These are phyloP conservation scores for Otolemur garnettii DNA, from an alignment of 2,113 vertebrate species.

Conservation along the genomic window DNA sequence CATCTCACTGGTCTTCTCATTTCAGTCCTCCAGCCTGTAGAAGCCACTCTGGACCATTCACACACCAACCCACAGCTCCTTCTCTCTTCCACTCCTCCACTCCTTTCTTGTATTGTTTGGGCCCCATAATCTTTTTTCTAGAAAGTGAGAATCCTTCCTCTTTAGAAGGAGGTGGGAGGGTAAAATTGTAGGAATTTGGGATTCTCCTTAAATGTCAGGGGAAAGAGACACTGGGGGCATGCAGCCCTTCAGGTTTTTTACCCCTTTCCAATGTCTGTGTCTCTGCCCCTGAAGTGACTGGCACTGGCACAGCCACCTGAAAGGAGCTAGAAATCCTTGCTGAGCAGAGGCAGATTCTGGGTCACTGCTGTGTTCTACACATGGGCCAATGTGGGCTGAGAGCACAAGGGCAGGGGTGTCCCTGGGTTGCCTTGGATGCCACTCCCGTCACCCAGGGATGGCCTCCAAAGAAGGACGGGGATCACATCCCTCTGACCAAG, in stretches of 20 bases:
- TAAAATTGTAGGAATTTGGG: neutral
- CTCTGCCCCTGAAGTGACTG: neutral
- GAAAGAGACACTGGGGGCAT: neutral
- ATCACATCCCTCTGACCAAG: neutral
- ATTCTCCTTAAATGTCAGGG: neutral
- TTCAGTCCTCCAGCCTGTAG: neutral
- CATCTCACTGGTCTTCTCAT: neutral
- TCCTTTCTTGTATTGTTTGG: neutral
- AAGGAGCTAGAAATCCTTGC: neutral
- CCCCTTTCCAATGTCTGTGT: neutral
- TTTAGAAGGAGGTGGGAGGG: neutral
- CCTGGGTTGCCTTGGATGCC: neutral
- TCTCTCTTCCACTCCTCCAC: fast-evolving
- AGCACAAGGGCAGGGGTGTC: neutral
- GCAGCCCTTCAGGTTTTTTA: neutral
- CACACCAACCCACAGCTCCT: neutral
- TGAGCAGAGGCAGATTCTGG: neutral
- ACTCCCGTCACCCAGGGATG: neutral
- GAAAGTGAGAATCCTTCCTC: conserved; percentile 25
- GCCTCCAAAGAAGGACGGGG: neutral
- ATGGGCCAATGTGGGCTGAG: neutral
- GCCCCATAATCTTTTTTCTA: neutral
- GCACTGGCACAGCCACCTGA: neutral
- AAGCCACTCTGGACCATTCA: neutral
- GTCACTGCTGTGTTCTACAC: neutral